Base-by-base conservation (phyloP, 2,797 vertebrate genomes). In the Lepus townsendii region DNA sequence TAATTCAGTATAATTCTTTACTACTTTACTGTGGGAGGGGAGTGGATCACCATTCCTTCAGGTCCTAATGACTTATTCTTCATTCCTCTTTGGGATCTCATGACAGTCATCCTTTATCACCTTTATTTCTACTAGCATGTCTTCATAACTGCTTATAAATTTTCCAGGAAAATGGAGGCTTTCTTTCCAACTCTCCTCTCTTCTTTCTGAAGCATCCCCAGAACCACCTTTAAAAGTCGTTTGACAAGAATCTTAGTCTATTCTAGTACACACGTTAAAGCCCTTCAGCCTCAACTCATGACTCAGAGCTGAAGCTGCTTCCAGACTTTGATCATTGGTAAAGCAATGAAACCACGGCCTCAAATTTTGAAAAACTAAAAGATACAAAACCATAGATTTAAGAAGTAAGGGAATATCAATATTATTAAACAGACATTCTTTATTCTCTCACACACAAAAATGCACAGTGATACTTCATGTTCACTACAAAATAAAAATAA, bases 401-500 rank as follows among this genome's bases (percentile, higher is more conserved):
- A 50, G 27, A 92, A 75, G 75, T 57, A 32, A 85, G 24, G 76
- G 19, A 82, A 38, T 7, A 38, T 13, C 11, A 35, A 63, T 68
- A 65, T 66, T 5, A 2, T 79, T 32, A 82, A 66, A 7, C 12
- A 42, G 20, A 72, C 14, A 68, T 57, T 57, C 2, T 57, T 20
- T 57, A 57, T 57, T 17, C 4, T 63, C 24, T 80, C 27, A 52
- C n/a, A 66, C 2, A 32, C 24, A 82, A 22, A 68, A 27, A 47
- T 20, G 54, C 20, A 16, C 9, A 88, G 4, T 63, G 26, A 76
- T 9, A 92, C 54, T 63, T 0, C 5, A 65, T 47, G 88, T 60
- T 77, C 12, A 66, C 16, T 88, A 22, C 78, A 72, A 54, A 68
- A 76, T 69, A 75, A 91, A 88, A 83, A 79, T 24, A 54, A 79